Evolutionary conservation across 2,888 invertebrate genomes (phyloP).

Genomic region (Apodemia hepburni): DNA sequence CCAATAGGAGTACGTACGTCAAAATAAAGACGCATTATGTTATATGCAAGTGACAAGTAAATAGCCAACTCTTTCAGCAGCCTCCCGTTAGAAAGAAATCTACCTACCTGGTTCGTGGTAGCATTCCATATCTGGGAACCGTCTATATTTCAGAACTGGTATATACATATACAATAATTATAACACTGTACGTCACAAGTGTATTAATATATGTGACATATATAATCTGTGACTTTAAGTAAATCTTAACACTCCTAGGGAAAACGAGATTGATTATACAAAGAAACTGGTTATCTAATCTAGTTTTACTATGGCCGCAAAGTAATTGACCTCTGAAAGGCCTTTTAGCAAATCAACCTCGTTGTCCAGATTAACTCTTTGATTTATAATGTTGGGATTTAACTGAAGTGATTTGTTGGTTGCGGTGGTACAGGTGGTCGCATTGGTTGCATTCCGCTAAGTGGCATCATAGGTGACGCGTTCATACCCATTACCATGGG

Average conservation of each 20-base stretch:
- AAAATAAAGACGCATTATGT: not conserved
- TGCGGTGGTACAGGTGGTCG: conserved; percentile 63
- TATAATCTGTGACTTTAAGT: conserved; percentile 28
- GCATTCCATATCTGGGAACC: conserved; percentile 19
- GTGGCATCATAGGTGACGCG: conserved; percentile 59
- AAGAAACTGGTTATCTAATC: not conserved
- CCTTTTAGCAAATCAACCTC: conserved; percentile 13
- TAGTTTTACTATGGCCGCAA: conserved; percentile 15
- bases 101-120: conserved; percentile 29
- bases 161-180: conserved; percentile 27
- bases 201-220: conserved; percentile 20
- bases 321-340: conserved; percentile 14
- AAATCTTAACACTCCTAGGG: conserved; percentile 18
- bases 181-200: conserved; percentile 12
- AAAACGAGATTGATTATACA: conserved; percentile 5
- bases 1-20: not conserved
- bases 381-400: conserved; percentile 38
- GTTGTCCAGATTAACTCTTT: conserved; percentile 1
- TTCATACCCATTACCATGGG: conserved; percentile 73
- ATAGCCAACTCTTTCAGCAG: conserved; percentile 10
- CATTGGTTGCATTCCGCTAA: conserved; percentile 57
- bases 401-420: conserved; percentile 71
- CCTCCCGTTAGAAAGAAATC: conserved; percentile 16
- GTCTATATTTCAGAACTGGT: conserved; percentile 18
- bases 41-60: not conserved